A percentile compares a stretch with the other conserved stretches of the same genome.
These are phyloP conservation scores for Hesperia comma DNA, from an alignment of 2,888 invertebrate genomes.

Conservation along the genomic window DNA sequence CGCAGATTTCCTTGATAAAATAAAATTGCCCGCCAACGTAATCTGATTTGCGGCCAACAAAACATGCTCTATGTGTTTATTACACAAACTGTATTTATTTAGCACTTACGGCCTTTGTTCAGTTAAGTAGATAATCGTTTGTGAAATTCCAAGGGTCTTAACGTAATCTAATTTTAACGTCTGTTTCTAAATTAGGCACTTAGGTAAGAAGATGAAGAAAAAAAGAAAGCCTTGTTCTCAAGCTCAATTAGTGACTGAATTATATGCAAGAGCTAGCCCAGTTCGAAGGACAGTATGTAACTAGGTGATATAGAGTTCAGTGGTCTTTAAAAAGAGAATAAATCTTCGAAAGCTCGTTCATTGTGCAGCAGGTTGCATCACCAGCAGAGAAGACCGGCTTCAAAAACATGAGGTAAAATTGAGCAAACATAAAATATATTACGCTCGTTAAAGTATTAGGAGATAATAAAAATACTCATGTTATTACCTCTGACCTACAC, in stretches of 20 bases:
- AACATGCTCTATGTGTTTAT: slow-evolving; percentile 24
- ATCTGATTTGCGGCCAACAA: slow-evolving; percentile 33
- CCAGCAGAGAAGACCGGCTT: too few species aligned
- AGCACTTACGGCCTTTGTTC: slow-evolving; percentile 17
- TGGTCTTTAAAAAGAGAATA: too few species aligned
- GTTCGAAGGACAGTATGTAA: too few species aligned
- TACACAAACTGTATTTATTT: slow-evolving; percentile 34
- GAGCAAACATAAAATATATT: neutral
- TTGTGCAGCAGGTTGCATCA: too few species aligned
- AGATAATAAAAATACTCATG: neutral
- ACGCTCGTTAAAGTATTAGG: neutral
- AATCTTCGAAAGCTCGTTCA: too few species aligned
- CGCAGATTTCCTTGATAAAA: slow-evolving; percentile 39
- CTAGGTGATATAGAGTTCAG: too few species aligned
- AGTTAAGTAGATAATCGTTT: slow-evolving; percentile 6
- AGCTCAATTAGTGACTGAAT: too few species aligned
- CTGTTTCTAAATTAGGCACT: too few species aligned
- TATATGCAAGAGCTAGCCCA: too few species aligned
- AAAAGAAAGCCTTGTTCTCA: too few species aligned
- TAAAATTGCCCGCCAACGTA: slow-evolving; percentile 30
- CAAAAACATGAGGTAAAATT: neutral
- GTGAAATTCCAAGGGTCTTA: neutral
- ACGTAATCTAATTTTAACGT: too few species aligned
- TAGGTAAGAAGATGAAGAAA: too few species aligned
- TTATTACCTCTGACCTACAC: slow-evolving; percentile 1